Conservation (phyloP, 2,888 invertebrate species). For the Anodontia alba region DNA sequence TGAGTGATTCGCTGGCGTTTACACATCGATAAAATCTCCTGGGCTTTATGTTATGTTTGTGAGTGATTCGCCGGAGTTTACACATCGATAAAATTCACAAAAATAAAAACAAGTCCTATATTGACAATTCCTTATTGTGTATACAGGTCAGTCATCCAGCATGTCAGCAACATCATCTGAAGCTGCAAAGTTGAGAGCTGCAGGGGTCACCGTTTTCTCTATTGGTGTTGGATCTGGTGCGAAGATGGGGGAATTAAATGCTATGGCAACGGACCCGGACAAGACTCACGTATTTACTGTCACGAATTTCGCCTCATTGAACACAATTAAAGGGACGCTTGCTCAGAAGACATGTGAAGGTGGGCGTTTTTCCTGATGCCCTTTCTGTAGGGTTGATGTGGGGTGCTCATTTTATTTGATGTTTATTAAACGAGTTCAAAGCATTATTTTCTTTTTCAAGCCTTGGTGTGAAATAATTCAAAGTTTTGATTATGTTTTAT, state of each 20-base stretch:
- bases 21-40: no score
- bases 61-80: no score
- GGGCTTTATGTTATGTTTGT: no score
- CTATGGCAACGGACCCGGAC: constrained; percentile 76
- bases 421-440: not conserved
- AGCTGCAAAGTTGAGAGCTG: constrained; percentile 60
- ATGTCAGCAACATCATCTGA: constrained; percentile 67
- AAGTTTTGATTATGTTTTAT: no score
- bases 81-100: no score
- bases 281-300: constrained; percentile 75
- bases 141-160: constrained; percentile 66
- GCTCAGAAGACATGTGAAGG: constrained; percentile 74
- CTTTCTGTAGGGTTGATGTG: no score
- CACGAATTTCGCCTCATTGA: constrained; percentile 71
- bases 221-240: constrained; percentile 74
- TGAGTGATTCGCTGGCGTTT: no score
- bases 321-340: constrained; percentile 69
- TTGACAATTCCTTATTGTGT: no score
- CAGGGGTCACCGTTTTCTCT: constrained; percentile 74
- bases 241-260: constrained; percentile 65
- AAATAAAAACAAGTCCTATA: no score
- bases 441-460: no score
- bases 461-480: no score
- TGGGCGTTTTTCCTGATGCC: constrained; percentile 41
- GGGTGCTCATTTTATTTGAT: not conserved